A percentile compares a stretch with the other conserved stretches of the same genome.
Conservation (phyloP, 2,797 vertebrate genomes). For the Podarcis lilfordi region DNA sequence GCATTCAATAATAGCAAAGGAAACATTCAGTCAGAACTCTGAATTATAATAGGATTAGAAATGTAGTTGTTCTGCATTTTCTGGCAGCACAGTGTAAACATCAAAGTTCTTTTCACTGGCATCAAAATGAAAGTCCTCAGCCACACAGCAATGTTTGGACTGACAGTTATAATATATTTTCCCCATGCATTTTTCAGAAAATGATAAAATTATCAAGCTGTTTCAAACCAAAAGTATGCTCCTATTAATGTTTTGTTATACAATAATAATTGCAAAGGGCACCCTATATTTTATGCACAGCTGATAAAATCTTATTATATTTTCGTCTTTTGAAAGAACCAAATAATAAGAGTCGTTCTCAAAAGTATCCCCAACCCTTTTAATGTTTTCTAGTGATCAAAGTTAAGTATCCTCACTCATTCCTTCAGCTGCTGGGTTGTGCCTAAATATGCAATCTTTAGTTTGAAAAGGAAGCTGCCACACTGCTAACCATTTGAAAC, state of each 20-base stretch:
- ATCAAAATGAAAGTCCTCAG: neutral
- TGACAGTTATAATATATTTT: neutral
- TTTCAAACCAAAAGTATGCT: neutral
- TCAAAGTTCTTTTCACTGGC: constrained; percentile 1
- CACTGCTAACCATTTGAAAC: neutral
- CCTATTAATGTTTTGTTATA: constrained; percentile 3
- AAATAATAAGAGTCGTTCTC: neutral
- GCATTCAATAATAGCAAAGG: constrained; percentile 1
- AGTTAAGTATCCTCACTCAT: neutral
- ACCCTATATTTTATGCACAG: neutral
- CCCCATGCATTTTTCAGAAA: constrained; percentile 11
- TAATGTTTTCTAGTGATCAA: accelerated
- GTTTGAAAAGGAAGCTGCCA: neutral
- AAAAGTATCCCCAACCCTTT: neutral
- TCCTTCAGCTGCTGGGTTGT: neutral
- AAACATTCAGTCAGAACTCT: neutral
- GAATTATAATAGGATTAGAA: constrained; percentile 9
- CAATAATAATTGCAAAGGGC: neutral
- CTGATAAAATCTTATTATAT: neutral
- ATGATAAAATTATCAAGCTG: constrained; percentile 12
- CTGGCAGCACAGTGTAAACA: constrained; percentile 9
- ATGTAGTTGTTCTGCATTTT: neutral
- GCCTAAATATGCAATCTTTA: neutral
- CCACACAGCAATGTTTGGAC: neutral
- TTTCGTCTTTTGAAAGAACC: neutral